Evolutionary conservation across 2,888 invertebrate genomes (phyloP).

Genomic region (Synergus itoensis): DNA sequence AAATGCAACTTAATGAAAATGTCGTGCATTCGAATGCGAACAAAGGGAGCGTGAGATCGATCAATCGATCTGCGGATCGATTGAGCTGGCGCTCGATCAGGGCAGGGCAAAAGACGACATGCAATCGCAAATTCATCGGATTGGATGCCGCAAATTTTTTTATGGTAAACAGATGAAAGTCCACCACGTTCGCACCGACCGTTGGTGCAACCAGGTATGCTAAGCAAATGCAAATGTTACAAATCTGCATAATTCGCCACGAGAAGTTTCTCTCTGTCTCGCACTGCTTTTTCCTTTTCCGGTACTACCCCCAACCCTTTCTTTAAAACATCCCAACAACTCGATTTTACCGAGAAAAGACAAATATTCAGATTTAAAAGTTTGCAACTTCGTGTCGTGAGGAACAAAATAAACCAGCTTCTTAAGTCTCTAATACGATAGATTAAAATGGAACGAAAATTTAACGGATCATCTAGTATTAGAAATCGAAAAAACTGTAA

Average conservation of each 20-base stretch:
- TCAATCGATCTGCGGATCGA: conserved; percentile 53
- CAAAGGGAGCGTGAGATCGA: conserved; percentile 54
- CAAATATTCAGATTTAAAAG: background rate
- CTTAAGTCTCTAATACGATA: background rate
- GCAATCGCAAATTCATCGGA: conserved; percentile 55
- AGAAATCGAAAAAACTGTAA: background rate
- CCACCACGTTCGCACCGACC: conserved; percentile 51
- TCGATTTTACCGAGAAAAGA: conserved; percentile 1
- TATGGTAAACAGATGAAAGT: conserved; percentile 70
- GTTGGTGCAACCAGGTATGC: conserved; percentile 58
- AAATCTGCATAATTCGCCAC: conserved; percentile 69
- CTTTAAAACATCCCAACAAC: background rate
- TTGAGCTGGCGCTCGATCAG: conserved; percentile 44
- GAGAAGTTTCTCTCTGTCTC: conserved; percentile 64
- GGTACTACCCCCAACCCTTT: background rate
- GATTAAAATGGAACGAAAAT: conserved; percentile 4
- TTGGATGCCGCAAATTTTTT: conserved; percentile 59
- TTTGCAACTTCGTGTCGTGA: background rate
- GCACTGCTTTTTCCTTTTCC: conserved; percentile 43
- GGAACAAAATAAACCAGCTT: conserved; percentile 4
- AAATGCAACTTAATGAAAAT: conserved; percentile 35
- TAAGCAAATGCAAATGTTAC: conserved; percentile 66
- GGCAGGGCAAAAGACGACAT: conserved; percentile 51
- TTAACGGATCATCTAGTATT: conserved; percentile 21
- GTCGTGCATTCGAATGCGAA: conserved; percentile 36